A percentile compares a stretch with the other conserved stretches of the same genome.
These are phyloP conservation scores for Eustalomyia histrio DNA, from an alignment of 2,888 invertebrate genomes.

Conservation along the genomic window DNA sequence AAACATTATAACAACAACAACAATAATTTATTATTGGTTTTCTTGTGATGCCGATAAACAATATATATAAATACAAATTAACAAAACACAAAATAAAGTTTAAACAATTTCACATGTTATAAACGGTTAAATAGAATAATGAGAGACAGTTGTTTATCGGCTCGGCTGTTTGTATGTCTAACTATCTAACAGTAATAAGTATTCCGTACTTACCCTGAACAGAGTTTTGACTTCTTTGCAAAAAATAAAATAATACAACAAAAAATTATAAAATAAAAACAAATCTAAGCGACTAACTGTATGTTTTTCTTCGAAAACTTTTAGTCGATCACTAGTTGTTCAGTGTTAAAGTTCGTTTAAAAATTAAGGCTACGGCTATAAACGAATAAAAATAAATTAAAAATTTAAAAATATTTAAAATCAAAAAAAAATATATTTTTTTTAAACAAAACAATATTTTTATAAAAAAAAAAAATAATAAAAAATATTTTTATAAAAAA, in stretches of 20 bases:
- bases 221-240: conserved; percentile 56
- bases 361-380: conserved; percentile 9
- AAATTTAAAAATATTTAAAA: conserved; percentile 9
- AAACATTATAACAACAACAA: background rate
- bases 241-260: conserved; percentile 21
- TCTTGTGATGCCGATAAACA: background rate
- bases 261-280: background rate
- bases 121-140: background rate
- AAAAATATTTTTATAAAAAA: background rate
- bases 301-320: conserved; percentile 48
- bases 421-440: background rate
- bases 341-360: conserved; percentile 60
- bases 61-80: no score
- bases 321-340: conserved; percentile 61
- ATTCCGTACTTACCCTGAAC: conserved; percentile 10
- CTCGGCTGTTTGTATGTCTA: background rate
- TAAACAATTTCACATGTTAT: background rate
- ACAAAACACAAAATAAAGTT: background rate
- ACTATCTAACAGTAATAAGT: background rate
- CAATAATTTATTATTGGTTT: background rate
- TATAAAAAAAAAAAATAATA: conserved; percentile 15
- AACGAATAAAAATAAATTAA: background rate
- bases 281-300: conserved; percentile 42
- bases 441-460: background rate
- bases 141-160: background rate